Conservation (phyloP, 2,888 invertebrate species). For the Pimpla rufipes region DNA sequence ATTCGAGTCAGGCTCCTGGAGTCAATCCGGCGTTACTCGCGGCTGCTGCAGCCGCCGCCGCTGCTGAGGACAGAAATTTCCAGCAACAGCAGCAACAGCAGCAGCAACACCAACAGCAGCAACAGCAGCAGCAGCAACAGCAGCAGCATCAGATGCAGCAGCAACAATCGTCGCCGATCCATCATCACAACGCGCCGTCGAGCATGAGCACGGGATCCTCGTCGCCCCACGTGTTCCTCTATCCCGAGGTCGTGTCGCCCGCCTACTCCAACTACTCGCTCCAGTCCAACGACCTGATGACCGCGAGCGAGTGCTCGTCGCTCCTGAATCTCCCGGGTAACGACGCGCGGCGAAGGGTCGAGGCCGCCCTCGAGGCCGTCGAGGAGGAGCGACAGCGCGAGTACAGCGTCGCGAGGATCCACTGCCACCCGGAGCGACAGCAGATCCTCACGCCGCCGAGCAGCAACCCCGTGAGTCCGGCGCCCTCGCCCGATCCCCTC, state of each 20-base stretch:
- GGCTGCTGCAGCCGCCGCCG: constrained; percentile 85
- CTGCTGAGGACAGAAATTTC: constrained; percentile 78
- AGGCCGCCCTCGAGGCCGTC: constrained; percentile 88
- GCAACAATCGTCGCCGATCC: constrained; percentile 75
- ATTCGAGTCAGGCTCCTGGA: constrained; percentile 64
- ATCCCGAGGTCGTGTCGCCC: constrained; percentile 75
- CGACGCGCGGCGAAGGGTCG: constrained; percentile 88
- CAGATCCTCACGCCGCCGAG: constrained; percentile 87
- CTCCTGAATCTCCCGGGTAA: constrained; percentile 85
- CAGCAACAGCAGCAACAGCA: constrained; percentile 58
- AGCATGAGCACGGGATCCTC: constrained; percentile 36
- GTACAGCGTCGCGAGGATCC: constrained; percentile 27
- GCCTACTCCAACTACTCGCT: constrained; percentile 71
- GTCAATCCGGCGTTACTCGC: constrained; percentile 80
- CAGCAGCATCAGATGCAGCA: constrained; percentile 72
- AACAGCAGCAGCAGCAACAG: not conserved
- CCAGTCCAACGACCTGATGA: constrained; percentile 63
- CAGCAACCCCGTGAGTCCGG: constrained; percentile 87
- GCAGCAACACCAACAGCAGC: constrained; percentile 44
- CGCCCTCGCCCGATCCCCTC: constrained; percentile 87
- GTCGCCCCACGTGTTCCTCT: constrained; percentile 76
- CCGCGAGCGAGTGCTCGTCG: constrained; percentile 74
- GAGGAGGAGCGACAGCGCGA: constrained; percentile 84
- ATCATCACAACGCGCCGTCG: constrained; percentile 53
- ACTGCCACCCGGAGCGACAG: constrained; percentile 68